A percentile compares a stretch with the other conserved stretches of the same genome.
phyloP scores from a whole-genome alignment of 53 echinoderm and acorn worm species.

The Pentamera pediparva region DNA sequence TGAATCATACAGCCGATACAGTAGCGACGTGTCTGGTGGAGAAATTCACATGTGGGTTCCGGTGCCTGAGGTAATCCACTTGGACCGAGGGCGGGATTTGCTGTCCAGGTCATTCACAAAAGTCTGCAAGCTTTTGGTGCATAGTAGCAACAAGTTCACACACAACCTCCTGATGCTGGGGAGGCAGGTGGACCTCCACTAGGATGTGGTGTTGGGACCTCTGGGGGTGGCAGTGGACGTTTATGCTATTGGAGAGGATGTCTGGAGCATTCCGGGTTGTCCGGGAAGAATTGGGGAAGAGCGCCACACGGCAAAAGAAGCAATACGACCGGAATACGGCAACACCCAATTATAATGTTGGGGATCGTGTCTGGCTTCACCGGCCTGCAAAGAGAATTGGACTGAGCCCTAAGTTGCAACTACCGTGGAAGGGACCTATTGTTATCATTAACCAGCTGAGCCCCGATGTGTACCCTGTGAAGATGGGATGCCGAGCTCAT shows the following conservation, averaged over 20 bases:
- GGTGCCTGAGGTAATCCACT: too few species aligned
- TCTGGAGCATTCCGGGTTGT: neutral
- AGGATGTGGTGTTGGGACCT: conserved; percentile 3
- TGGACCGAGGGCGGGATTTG: too few species aligned
- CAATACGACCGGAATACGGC: conserved; percentile 30
- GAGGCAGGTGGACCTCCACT: conserved; percentile 13
- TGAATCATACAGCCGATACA: too few species aligned
- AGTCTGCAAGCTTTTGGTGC: too few species aligned
- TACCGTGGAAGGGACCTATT: conserved; percentile 32
- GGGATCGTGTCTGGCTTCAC: too few species aligned
- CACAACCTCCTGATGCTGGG: conserved; percentile 32
- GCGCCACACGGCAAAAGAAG: conserved; percentile 12
- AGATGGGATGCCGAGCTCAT: conserved; percentile 8
- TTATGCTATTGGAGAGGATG: neutral
- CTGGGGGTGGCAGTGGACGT: neutral
- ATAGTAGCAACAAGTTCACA: too few species aligned
- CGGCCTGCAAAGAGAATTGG: conserved; percentile 23
- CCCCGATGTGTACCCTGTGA: conserved; percentile 24
- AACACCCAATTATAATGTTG: neutral
- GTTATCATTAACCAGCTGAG: conserved; percentile 11
- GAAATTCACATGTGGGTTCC: too few species aligned
- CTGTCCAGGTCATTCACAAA: too few species aligned
- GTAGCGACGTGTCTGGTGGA: too few species aligned
- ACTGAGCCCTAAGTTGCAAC: conserved; percentile 22
- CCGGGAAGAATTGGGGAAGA: neutral